A percentile compares a stretch with the other conserved stretches of the same genome.
Conservation (phyloP, 2,888 invertebrate species). For the Leucoma salicis region DNA sequence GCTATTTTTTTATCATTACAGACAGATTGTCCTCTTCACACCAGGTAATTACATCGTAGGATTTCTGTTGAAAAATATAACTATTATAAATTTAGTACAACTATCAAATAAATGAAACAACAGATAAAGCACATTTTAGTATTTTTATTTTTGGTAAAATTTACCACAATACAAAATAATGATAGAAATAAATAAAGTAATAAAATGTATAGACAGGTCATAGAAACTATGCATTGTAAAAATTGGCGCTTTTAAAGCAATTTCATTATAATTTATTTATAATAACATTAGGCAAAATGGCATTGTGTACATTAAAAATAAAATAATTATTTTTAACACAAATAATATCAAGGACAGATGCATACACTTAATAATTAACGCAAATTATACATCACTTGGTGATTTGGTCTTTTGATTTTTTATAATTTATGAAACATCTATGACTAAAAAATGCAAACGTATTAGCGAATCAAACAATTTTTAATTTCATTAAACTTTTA, state of each 20-base stretch:
- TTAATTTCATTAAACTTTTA: conserved; percentile 42
- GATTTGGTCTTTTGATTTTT: conserved; percentile 71
- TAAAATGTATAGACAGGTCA: conserved; percentile 81
- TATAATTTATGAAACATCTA: conserved; percentile 43
- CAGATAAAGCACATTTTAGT: conserved; percentile 80
- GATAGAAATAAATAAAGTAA: conserved; percentile 82
- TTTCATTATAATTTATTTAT: conserved; percentile 81
- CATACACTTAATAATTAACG: conserved; percentile 63
- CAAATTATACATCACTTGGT: conserved; percentile 73
- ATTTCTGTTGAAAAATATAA: no score
- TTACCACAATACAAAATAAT: conserved; percentile 82
- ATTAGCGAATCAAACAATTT: conserved; percentile 36
- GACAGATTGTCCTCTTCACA: no score
- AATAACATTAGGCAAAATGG: conserved; percentile 83
- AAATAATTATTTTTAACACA: conserved; percentile 77
- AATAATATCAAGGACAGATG: conserved; percentile 79
- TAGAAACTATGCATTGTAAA: conserved; percentile 80
- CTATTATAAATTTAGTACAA: no score
- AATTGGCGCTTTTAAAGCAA: conserved; percentile 82
- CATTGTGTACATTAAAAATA: conserved; percentile 81
- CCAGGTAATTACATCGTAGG: no score
- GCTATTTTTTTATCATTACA: no score
- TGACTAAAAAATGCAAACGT: conserved; percentile 67
- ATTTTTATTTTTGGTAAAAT: conserved; percentile 82
- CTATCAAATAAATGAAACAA: conserved; percentile 54